Conservation (phyloP, 2,888 invertebrate species). For the Amiota communis region DNA sequence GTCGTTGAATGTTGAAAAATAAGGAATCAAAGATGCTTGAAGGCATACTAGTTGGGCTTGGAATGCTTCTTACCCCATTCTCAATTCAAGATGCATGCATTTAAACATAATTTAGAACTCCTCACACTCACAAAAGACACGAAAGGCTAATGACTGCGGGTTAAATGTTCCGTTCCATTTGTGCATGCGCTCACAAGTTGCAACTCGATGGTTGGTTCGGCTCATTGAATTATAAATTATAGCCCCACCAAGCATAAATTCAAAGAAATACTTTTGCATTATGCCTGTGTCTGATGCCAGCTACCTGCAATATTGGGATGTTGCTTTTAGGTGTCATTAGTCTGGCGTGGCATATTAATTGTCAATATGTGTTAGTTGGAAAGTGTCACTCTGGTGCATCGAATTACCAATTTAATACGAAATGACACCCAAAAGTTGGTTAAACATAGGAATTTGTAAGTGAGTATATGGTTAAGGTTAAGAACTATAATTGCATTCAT, state of each 20-base stretch:
- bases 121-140: slow-evolving; percentile 6
- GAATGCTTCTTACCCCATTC: background rate
- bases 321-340: background rate
- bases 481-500: too few species aligned
- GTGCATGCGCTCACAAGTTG: background rate
- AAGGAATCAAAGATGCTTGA: background rate
- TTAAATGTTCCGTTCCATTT: slow-evolving; percentile 40
- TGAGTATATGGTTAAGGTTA: too few species aligned
- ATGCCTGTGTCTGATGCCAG: slow-evolving; percentile 13
- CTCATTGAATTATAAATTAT: slow-evolving; percentile 66
- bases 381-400: too few species aligned
- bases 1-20: background rate
- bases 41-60: background rate
- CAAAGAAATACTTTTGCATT: background rate
- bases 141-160: slow-evolving; percentile 31
- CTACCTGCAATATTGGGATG: slow-evolving; percentile 4
- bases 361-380: background rate
- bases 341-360: slow-evolving; percentile 2
- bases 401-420: too few species aligned
- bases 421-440: too few species aligned
- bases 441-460: too few species aligned
- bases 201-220: slow-evolving; percentile 33
- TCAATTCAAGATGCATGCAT: background rate
- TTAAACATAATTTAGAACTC: slow-evolving; percentile 13
- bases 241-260: slow-evolving; percentile 31